These are phyloP conservation scores for Cherax destructor DNA, from an alignment of 1,140 invertebrate species.

Conservation along the genomic window DNA sequence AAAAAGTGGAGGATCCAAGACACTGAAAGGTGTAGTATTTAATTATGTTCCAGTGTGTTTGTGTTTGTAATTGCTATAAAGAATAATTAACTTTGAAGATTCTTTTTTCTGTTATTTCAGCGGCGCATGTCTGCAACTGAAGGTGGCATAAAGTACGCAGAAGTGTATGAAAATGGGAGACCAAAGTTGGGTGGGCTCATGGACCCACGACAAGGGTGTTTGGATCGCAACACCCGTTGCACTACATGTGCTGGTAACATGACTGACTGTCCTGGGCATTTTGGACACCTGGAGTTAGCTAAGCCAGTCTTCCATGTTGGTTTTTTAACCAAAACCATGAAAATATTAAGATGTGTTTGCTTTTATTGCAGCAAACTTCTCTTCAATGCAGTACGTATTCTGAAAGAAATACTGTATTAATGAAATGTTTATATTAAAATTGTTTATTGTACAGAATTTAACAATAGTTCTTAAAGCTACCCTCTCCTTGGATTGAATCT, in stretches of 20 bases:
- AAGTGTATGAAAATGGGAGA: constrained; percentile 98
- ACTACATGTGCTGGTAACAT: constrained; percentile 98
- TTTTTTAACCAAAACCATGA: constrained; percentile 97
- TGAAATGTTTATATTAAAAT: no score
- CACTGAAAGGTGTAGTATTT: no score
- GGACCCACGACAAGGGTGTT: constrained; percentile 98
- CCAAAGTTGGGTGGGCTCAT: constrained; percentile 98
- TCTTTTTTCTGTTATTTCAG: constrained; percentile 73
- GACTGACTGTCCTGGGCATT: constrained; percentile 99
- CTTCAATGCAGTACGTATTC: constrained; percentile 85
- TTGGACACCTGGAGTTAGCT: constrained; percentile 98
- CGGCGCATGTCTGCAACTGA: constrained; percentile 98
- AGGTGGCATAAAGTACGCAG: constrained; percentile 95
- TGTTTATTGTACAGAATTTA: no score
- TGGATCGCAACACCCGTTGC: constrained; percentile 94
- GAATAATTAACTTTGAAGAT: no score
- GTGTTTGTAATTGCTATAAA: no score
- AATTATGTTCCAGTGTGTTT: no score
- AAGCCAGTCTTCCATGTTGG: constrained; percentile 99
- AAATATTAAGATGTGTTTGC: constrained; percentile 97
- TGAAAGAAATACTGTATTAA: neutral
- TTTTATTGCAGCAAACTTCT: constrained; percentile 98
- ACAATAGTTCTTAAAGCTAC: no score
- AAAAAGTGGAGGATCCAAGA: no score
- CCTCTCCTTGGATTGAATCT: no score